Evolutionary conservation across 2,113 vertebrate species (phyloP).

Genomic region (Elephas maximus): DNA sequence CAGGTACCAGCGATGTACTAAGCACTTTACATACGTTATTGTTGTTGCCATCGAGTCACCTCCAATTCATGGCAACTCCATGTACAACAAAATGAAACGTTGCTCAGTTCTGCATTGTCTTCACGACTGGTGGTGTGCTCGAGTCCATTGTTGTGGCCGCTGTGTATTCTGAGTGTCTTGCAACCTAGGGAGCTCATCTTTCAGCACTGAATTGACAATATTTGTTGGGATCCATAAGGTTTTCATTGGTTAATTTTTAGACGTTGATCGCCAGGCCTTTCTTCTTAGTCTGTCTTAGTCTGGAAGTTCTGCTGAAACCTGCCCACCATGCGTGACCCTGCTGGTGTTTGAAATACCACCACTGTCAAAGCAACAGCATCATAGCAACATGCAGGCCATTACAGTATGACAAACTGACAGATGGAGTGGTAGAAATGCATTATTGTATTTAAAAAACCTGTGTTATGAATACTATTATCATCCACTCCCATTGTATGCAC

Average conservation of each 20-base stretch:
- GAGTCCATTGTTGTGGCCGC: not conserved
- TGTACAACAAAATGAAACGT: not conserved
- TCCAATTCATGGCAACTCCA: not conserved
- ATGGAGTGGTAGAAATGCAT: not conserved
- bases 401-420: not conserved
- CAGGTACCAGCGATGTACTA: not conserved
- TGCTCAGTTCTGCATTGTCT: not conserved
- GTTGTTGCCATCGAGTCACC: not conserved
- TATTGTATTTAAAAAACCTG: conserved; percentile 5
- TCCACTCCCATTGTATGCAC: not conserved
- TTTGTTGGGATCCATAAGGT: not conserved
- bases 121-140: not conserved
- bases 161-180: not conserved
- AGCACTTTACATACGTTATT: not conserved
- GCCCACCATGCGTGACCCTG: not conserved
- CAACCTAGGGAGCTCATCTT: not conserved
- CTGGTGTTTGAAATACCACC: not conserved
- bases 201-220: not conserved
- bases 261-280: not conserved
- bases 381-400: not conserved
- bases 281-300: not conserved
- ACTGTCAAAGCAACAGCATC: not conserved
- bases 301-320: not conserved
- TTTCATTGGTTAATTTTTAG: not conserved
- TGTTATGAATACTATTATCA: not conserved